Conservation (phyloP, 2,797 vertebrate species). For the Caiman crocodilus region DNA sequence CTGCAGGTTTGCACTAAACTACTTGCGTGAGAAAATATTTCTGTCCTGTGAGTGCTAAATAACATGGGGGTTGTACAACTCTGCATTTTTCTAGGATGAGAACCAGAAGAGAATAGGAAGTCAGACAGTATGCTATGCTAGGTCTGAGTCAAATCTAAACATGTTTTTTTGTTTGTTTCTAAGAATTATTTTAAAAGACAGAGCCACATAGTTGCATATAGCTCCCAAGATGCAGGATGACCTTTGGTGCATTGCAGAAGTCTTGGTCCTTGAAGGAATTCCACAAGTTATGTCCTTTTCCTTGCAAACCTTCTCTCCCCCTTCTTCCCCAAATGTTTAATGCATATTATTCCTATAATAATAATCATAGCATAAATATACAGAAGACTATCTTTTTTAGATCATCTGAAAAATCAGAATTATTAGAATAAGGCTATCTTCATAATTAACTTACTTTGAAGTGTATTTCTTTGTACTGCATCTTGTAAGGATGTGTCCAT, state of each 20-base stretch:
- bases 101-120: neutral
- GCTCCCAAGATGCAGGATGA: neutral
- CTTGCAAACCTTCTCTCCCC: no score
- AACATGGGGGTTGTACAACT: neutral
- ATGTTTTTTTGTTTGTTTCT: neutral
- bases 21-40: neutral
- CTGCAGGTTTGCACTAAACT: neutral
- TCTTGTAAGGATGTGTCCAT: neutral
- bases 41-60: neutral
- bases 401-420: neutral
- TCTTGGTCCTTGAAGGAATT: neutral
- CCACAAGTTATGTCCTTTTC: no score
- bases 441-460: neutral
- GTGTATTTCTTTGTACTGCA: neutral
- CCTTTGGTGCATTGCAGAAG: neutral
- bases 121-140: neutral
- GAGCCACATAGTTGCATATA: neutral
- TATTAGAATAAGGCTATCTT: neutral
- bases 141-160: neutral
- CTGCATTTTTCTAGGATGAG: neutral
- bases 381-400: neutral
- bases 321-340: neutral
- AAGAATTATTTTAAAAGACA: neutral
- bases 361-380: neutral
- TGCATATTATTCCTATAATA: neutral